phyloP scores from a whole-genome alignment of 2,888 invertebrate genomes.

The Thumatha senex region DNA sequence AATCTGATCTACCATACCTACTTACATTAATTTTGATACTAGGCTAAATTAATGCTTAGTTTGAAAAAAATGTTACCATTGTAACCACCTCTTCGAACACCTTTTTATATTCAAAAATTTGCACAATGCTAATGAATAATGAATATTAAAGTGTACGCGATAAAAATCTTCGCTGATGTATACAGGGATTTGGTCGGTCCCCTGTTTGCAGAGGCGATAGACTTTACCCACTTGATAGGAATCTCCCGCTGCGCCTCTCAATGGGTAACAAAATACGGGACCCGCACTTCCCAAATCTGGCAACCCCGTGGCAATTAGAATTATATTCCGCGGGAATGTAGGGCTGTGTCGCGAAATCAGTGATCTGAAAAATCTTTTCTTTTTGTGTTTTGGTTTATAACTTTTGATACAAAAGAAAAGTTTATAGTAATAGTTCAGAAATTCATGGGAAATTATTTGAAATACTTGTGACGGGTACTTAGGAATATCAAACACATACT shows the following conservation, averaged over 20 bases:
- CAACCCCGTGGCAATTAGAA: constrained; percentile 48
- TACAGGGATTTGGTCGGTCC: constrained; percentile 37
- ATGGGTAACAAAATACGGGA: constrained; percentile 52
- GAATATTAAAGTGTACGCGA: constrained; percentile 66
- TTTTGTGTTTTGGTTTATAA: background rate
- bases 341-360: constrained; percentile 25
- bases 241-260: constrained; percentile 52
- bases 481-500: too few species aligned
- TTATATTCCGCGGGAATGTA: constrained; percentile 46
- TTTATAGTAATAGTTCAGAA: background rate
- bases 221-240: constrained; percentile 55
- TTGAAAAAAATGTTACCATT: background rate
- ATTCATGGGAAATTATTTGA: background rate
- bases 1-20: too few species aligned
- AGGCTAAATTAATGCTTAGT: too few species aligned
- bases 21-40: background rate
- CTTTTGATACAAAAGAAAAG: background rate
- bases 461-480: too few species aligned
- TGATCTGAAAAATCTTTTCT: constrained; percentile 24
- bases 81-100: constrained; percentile 4
- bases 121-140: constrained; percentile 65
- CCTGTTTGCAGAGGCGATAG: constrained; percentile 52
- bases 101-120: constrained; percentile 28
- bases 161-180: constrained; percentile 62
- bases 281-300: constrained; percentile 53